Base-by-base conservation (phyloP, 2,113 vertebrate species). In the Todiramphus chloris region DNA sequence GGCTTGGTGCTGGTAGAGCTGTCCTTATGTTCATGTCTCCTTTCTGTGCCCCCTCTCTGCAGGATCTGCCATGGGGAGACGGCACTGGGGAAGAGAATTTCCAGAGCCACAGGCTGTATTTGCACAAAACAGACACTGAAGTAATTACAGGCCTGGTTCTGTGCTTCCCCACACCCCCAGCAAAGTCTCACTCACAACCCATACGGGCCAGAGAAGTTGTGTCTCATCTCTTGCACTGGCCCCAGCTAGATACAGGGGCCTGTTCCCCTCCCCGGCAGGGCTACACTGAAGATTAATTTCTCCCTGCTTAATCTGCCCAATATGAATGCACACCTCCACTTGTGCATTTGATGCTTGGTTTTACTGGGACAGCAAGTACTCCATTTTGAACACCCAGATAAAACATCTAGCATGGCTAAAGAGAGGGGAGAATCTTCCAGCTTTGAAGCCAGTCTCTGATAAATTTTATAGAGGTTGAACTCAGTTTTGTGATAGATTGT, bases 21-120 rank as follows among this genome's bases (percentile, higher is more conserved):
- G 14, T 15, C 27, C 68, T 58, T 30, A 0, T 4, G 51, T 16
- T 60, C n/a, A 0, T 4, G 16, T 27, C 16, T 66, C 51, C 13
- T 50, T 77, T 53, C 37, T 79, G 66, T 53, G 50, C 15, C 44
- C 14, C 23, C 28, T n/a, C 12, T 18, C 8, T 4, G 21, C 16
- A 6, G 43, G 14, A 39, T 58, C 44, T 86, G 58, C 79, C 37
- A 4, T 4, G 30, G 63, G 24, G 28, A 58, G 37, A 9, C 25
- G 63, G 77, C 48, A 2, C 53, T 2, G 6, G 9, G 12, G n/a
- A 41, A 10, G 39, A 83, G 31, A 35, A 62, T 80, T 66, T 62
- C 68, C 55, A 77, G 67, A 93, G 67, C n/a, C 53, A 19, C 7
- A 31, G 41, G n/a, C 37, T 73, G 39, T 0, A 0, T 46, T 69